Percentiles rank a stretch among this genome's conserved stretches.
Evolutionary conservation across 2,888 invertebrate species (phyloP).

Genomic region (Tipula lateralis): DNA sequence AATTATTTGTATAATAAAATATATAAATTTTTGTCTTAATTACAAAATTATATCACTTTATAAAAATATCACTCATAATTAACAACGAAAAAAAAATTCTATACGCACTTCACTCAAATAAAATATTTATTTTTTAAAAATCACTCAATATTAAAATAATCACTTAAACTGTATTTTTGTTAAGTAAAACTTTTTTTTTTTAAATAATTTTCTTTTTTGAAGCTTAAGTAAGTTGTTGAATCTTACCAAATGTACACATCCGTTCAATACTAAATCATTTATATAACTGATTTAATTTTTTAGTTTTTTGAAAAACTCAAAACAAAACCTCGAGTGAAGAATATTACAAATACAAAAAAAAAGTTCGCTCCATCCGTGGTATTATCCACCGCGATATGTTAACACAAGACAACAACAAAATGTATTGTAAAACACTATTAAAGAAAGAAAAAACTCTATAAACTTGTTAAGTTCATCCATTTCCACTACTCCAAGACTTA

Average conservation of each 20-base stretch:
- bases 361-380: slow-evolving; percentile 26
- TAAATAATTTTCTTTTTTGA: neutral
- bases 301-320: neutral
- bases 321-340: neutral
- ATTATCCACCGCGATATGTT: slow-evolving; percentile 24
- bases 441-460: neutral
- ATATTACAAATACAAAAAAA: neutral
- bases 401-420: neutral
- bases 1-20: neutral
- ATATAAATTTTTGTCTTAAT: neutral
- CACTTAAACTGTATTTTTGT: neutral
- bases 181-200: neutral
- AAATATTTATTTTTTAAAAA: neutral
- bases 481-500: slow-evolving; percentile 27
- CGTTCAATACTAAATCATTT: slow-evolving; percentile 29
- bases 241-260: slow-evolving; percentile 13
- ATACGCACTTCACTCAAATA: neutral
- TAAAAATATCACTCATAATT: neutral
- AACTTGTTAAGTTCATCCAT: slow-evolving; percentile 27
- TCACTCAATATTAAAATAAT: neutral
- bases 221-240: neutral
- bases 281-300: slow-evolving; percentile 27
- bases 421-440: neutral
- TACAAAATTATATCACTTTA: neutral
- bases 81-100: neutral